Percentiles rank a stretch among this genome's conserved stretches.
Conservation (phyloP, 2,888 invertebrate genomes). For the Metalampra italica region DNA sequence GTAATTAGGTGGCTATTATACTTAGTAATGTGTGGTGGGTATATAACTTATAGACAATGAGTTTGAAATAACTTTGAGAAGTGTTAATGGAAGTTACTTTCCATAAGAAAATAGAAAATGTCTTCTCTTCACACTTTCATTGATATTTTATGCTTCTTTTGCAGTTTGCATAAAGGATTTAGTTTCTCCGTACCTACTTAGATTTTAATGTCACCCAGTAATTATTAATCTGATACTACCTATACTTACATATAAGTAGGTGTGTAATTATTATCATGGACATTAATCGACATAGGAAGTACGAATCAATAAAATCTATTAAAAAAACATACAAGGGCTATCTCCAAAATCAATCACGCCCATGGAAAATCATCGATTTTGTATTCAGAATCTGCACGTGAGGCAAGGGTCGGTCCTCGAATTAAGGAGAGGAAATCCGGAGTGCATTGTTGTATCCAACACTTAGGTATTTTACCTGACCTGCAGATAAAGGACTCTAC, state of each 20-base stretch:
- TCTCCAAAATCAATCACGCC: conserved; percentile 76
- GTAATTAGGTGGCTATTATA: conserved; percentile 11
- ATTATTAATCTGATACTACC: not conserved
- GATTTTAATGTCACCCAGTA: too few relatives aligned
- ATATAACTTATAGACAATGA: too few relatives aligned
- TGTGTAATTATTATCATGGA: not conserved
- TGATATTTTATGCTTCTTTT: not conserved
- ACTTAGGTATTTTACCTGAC: conserved; percentile 73
- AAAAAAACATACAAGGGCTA: conserved; percentile 51
- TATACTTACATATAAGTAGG: too few relatives aligned
- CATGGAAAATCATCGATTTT: conserved; percentile 65
- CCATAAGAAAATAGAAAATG: too few relatives aligned
- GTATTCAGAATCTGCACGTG: conserved; percentile 73
- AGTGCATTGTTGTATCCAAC: conserved; percentile 65
- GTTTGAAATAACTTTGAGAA: too few relatives aligned
- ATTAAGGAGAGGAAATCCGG: conserved; percentile 78
- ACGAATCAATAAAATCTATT: conserved; percentile 43
- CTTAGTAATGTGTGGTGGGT: not conserved
- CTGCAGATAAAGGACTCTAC: conserved; percentile 54
- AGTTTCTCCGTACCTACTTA: too few relatives aligned
- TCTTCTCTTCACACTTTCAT: too few relatives aligned
- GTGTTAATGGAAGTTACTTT: too few relatives aligned
- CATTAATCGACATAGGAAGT: conserved; percentile 20
- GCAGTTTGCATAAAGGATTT: not conserved
- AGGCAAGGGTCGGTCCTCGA: conserved; percentile 67